phyloP scores from a whole-genome alignment of 1,140 invertebrate genomes.

The Anagrus nilaparvatae region DNA sequence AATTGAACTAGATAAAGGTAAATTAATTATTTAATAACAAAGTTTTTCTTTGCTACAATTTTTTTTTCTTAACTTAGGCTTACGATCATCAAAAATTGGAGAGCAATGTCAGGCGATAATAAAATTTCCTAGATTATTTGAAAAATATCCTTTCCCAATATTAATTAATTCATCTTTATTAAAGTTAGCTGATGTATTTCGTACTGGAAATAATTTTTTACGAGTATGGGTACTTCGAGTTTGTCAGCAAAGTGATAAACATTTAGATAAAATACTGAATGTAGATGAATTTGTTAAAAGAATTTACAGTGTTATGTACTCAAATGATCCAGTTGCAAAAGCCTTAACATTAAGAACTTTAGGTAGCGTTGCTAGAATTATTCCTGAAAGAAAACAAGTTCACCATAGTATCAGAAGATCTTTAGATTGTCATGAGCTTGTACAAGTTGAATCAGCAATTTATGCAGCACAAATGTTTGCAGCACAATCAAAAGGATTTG shows the following conservation, averaged over 20 bases:
- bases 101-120: conserved; percentile 96
- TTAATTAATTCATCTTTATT: conserved; percentile 91
- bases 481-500: conserved; percentile 84
- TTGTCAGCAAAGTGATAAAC: conserved; percentile 89
- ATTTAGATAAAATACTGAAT: conserved; percentile 91
- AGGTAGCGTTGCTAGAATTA: conserved; percentile 86
- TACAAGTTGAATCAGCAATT: conserved; percentile 93
- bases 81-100: conserved; percentile 78
- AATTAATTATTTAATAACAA: conserved; percentile 11
- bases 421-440: conserved; percentile 86
- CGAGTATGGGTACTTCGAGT: conserved; percentile 84
- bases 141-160: conserved; percentile 96
- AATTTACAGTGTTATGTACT: conserved; percentile 88
- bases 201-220: conserved; percentile 83
- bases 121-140: conserved; percentile 83
- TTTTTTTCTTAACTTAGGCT: conserved; percentile 48
- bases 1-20: conserved; percentile 88
- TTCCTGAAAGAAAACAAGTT: conserved; percentile 78
- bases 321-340: conserved; percentile 90
- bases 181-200: conserved; percentile 89
- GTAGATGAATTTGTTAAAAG: conserved; percentile 89
- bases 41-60: conserved; percentile 8
- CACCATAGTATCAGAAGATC: conserved; percentile 87
- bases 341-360: conserved; percentile 83
- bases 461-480: conserved; percentile 89